Evolutionary conservation across 2,888 invertebrate genomes (phyloP), one percentile per base, ranked within the genome.

Genomic region (Drosophila lacicola): DNA sequence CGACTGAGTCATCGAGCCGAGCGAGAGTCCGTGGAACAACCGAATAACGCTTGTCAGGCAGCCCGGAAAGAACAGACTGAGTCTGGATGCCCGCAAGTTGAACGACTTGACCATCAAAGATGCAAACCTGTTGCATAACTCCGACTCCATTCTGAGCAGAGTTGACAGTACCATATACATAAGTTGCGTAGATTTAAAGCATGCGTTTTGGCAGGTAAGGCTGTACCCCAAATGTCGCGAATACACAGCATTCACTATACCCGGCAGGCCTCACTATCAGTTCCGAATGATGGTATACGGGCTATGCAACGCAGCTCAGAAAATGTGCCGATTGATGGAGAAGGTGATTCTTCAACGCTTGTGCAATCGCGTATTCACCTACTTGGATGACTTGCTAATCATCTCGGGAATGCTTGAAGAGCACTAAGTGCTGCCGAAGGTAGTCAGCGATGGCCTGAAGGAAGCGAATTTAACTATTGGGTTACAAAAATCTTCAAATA

Each of bases 81-180:
- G 37, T 8, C n/a, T 33, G 5, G 39, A 57, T 8, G 57, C 56
- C 1, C 29, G 55, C 1, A 63, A 56, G 14, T 17, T 55, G 2
- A 56, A 39, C 2, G 10, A 11, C 2, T 5, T 56, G 1, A 63
- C 49, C 1, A 5, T 44, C 1, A 50, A 63, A 6, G 4, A 21
- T 21, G 21, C 21, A 21, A 4, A 21, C 21, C 21, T 21, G 2
- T 14, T 34, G 0, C 54, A 62, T 10, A 36, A 10, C n/a, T 55
- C 49, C 2, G 54, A 55, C 13, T 46, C 47, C 3, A 45, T 39
- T 1, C 5, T 64, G 9, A 45, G 29, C 21, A 25, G 34, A 2
- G 33, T 46, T 6, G 39, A 58, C 1, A 33, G 37, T 5, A 51
- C 57, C 0, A 21, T 33, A 5, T 64, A n/a, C 4, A 51, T 64